Percentiles rank a stretch among this genome's conserved stretches.
Evolutionary conservation across 1,140 invertebrate genomes (phyloP).

Genomic region (Orussus abietinus): DNA sequence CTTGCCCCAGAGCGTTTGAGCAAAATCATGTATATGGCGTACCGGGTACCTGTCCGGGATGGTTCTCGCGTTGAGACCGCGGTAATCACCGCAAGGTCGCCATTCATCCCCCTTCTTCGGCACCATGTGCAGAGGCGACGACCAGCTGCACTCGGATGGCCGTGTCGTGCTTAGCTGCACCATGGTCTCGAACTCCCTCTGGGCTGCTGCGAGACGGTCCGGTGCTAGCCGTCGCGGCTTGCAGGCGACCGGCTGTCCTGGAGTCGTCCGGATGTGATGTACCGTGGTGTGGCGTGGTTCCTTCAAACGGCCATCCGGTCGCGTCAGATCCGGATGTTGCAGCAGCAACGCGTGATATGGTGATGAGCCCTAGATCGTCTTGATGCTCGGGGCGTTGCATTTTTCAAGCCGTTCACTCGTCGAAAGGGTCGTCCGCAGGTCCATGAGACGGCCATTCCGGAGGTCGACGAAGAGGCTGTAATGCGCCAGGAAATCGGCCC

Average conservation of each 20-base stretch:
- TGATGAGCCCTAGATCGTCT: background rate
- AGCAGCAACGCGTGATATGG: background rate
- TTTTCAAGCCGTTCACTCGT: conserved; percentile 1
- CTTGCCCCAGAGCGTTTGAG: conserved; percentile 33
- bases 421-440: conserved; percentile 12
- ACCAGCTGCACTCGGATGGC: conserved; percentile 34
- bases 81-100: conserved; percentile 42
- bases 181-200: conserved; percentile 32
- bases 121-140: conserved; percentile 39
- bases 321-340: conserved; percentile 13
- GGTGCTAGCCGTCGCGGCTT: conserved; percentile 38
- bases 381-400: background rate
- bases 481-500: conserved; percentile 13
- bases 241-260: conserved; percentile 34
- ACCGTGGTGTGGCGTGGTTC: conserved; percentile 2
- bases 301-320: background rate
- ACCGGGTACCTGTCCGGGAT: conserved; percentile 37
- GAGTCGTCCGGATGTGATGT: conserved; percentile 23
- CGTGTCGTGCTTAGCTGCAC: conserved; percentile 26
- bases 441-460: conserved; percentile 20
- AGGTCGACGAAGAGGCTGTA: conserved; percentile 28
- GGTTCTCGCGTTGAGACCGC: conserved; percentile 32
- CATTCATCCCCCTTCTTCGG: conserved; percentile 36
- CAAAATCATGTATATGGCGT: conserved; percentile 23
- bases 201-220: conserved; percentile 27